Conservation (phyloP, 2,113 vertebrate genomes). For the Astatotilapia flaviijosephi region DNA sequence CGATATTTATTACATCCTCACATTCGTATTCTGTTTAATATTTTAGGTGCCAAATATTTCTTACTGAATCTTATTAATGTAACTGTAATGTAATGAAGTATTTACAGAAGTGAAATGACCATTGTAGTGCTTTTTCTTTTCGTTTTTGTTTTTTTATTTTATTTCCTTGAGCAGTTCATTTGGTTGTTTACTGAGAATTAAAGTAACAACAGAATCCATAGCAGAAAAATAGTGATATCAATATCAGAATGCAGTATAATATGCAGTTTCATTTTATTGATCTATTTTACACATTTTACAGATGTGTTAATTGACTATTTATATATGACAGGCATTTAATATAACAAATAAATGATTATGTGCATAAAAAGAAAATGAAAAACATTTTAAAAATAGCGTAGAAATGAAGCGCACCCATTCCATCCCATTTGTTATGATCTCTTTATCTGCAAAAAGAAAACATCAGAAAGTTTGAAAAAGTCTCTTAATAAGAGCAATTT, state of each 20-base stretch:
- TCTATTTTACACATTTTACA: neutral
- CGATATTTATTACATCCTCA: neutral
- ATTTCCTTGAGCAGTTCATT: neutral
- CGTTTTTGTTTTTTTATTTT: fast-evolving
- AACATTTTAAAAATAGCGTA: neutral
- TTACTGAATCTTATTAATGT: neutral
- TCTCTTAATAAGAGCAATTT: neutral
- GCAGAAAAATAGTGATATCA: neutral
- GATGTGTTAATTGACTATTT: neutral
- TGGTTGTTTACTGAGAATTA: neutral
- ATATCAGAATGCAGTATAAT: neutral
- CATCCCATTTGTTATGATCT: neutral
- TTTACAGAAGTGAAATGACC: neutral
- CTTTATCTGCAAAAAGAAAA: slow-evolving; percentile 9
- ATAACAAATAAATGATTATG: neutral
- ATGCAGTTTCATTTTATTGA: neutral
- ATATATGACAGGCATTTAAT: neutral
- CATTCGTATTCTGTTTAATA: fast-evolving
- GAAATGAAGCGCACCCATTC: neutral
- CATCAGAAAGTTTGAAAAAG: neutral
- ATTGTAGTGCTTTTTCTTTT: neutral
- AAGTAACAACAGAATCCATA: neutral
- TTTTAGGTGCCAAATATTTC: neutral
- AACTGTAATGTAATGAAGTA: neutral
- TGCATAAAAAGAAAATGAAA: neutral